phyloP scores from a whole-genome alignment of 1,140 invertebrate genomes.

The Caerostris extrusa region DNA sequence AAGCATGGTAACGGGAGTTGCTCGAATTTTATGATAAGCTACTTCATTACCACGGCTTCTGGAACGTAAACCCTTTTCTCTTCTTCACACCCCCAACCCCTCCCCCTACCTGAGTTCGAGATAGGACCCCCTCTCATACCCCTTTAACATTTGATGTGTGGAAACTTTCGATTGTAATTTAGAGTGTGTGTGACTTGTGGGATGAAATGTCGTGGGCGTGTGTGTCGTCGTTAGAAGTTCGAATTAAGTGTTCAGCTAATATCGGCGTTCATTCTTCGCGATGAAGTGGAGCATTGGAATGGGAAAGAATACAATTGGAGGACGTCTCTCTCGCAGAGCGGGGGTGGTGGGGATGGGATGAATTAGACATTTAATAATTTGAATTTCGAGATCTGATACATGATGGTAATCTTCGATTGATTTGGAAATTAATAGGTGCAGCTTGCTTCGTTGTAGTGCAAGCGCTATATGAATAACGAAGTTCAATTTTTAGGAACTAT shows the following conservation, averaged over 20 bases:
- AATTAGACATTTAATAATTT: not conserved
- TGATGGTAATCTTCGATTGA: no score
- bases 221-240: not conserved
- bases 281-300: not conserved
- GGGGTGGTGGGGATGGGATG: not conserved
- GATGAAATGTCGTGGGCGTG: not conserved
- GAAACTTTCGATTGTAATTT: slow-evolving; percentile 3
- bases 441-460: no score
- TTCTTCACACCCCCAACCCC: no score
- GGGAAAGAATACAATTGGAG: not conserved
- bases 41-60: slow-evolving; percentile 4
- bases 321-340: not conserved
- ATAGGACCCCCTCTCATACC: not conserved
- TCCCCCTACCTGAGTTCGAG: not conserved
- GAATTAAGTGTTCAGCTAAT: slow-evolving; percentile 24
- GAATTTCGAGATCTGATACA: no score
- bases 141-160: not conserved
- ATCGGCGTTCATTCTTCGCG: slow-evolving; percentile 3
- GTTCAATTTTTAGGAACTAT: no score
- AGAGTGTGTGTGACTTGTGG: not conserved
- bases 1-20: not conserved
- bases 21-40: slow-evolving; percentile 55
- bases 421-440: no score
- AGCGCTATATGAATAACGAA: no score
- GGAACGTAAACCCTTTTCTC: not conserved